These are phyloP conservation scores for Moxostoma hubbsi DNA, from an alignment of 2,797 vertebrate species.

Conservation along the genomic window DNA sequence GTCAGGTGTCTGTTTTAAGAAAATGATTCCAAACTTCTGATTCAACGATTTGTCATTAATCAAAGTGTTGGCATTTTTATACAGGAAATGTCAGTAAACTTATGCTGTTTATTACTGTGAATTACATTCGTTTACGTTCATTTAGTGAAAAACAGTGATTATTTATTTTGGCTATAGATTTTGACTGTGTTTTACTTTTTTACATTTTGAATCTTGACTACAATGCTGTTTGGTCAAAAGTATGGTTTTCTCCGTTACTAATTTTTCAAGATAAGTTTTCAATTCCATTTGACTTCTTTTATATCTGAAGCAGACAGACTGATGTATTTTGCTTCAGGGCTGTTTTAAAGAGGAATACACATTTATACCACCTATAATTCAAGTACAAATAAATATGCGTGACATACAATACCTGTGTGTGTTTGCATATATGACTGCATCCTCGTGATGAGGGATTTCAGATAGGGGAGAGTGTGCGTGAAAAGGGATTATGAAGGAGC, in stretches of 20 bases:
- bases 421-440: background rate
- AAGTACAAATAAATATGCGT: slow-evolving; percentile 1
- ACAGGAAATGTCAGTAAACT: too few species aligned
- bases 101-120: too few species aligned
- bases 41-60: too few species aligned
- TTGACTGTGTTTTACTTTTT: too few species aligned
- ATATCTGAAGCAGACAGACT: slow-evolving; percentile 27
- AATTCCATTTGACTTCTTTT: slow-evolving; percentile 13
- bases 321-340: slow-evolving; percentile 26
- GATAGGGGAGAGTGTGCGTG: background rate
- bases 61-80: too few species aligned
- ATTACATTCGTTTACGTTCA: too few species aligned
- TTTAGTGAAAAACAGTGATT: background rate
- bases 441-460: background rate
- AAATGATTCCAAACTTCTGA: background rate
- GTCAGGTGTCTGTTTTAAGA: background rate
- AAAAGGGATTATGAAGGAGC: slow-evolving; percentile 44
- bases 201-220: too few species aligned
- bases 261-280: slow-evolving; percentile 13
- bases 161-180: background rate
- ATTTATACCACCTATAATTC: background rate
- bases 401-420: background rate
- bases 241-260: background rate
- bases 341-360: slow-evolving; percentile 4
- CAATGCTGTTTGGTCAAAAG: too few species aligned